Evolutionary conservation across 2,113 vertebrate species (phyloP).

Genomic region (Austrofundulus limnaeus): DNA sequence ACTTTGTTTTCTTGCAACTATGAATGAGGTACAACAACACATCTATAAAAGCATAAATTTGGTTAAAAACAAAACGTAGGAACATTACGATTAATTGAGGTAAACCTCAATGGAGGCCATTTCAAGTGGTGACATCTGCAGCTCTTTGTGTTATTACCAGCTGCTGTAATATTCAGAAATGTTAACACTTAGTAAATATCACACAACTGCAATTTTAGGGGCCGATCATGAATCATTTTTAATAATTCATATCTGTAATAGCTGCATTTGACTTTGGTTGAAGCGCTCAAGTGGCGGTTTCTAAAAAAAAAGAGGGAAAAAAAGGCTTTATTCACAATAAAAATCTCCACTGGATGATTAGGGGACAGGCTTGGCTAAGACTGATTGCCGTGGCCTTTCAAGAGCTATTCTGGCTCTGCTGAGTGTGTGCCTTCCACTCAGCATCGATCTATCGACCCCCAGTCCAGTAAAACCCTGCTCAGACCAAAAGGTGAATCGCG

Average conservation of each 20-base stretch:
- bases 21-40: constrained; percentile 6
- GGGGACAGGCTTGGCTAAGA: constrained; percentile 60
- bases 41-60: constrained; percentile 11
- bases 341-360: constrained; percentile 64
- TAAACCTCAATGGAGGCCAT: constrained; percentile 8
- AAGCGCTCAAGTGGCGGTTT: constrained; percentile 45
- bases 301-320: constrained; percentile 36
- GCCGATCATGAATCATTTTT: constrained; percentile 19
- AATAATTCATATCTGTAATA: constrained; percentile 51
- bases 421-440: constrained; percentile 73
- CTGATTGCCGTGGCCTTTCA: constrained; percentile 74
- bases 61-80: constrained; percentile 23
- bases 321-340: constrained; percentile 46
- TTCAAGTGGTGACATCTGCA: constrained; percentile 13
- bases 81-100: constrained; percentile 16
- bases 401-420: constrained; percentile 72
- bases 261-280: constrained; percentile 48
- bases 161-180: background rate
- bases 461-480: constrained; percentile 69
- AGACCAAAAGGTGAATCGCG: constrained; percentile 67
- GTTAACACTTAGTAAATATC: background rate
- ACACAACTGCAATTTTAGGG: background rate
- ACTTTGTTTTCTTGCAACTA: constrained; percentile 12
- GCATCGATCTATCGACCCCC: constrained; percentile 72
- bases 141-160: constrained; percentile 5